Percentiles rank a stretch among this genome's conserved stretches.
phyloP scores from a whole-genome alignment of 2,113 vertebrate genomes.

The Antigone vipio region DNA sequence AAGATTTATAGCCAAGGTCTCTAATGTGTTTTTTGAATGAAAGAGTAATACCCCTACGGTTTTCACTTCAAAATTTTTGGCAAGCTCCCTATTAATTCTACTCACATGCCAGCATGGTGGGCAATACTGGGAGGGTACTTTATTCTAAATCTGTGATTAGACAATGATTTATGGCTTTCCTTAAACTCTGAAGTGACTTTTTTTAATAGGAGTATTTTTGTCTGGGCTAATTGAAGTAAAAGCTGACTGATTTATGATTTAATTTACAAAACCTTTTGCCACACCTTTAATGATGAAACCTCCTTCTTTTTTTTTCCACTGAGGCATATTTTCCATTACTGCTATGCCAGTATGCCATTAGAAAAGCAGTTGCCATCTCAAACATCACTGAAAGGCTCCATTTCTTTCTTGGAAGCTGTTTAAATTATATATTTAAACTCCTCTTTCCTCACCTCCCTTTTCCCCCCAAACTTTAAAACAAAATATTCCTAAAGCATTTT shows the following conservation, averaged over 20 bases:
- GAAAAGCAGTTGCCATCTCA: slow-evolving; percentile 52
- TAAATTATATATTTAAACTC: slow-evolving; percentile 43
- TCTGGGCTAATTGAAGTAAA: slow-evolving; percentile 70
- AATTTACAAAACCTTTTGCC: slow-evolving; percentile 69
- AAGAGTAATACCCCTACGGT: slow-evolving; percentile 11
- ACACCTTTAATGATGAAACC: slow-evolving; percentile 61
- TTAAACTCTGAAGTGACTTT: slow-evolving; percentile 44
- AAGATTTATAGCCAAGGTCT: slow-evolving; percentile 31
- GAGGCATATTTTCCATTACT: slow-evolving; percentile 69
- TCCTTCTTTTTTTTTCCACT: slow-evolving; percentile 22
- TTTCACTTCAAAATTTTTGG: slow-evolving; percentile 15
- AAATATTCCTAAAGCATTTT: background rate
- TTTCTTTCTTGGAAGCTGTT: slow-evolving; percentile 56
- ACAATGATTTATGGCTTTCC: slow-evolving; percentile 59
- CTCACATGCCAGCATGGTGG: slow-evolving; percentile 4
- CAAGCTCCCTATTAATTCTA: slow-evolving; percentile 13
- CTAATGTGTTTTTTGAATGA: slow-evolving; percentile 52
- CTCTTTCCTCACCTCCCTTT: slow-evolving; percentile 22
- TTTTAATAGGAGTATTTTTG: slow-evolving; percentile 56
- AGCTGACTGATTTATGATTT: slow-evolving; percentile 68
- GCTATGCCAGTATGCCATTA: slow-evolving; percentile 23
- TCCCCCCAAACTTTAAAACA: background rate
- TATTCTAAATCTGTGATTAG: slow-evolving; percentile 48
- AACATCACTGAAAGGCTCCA: slow-evolving; percentile 48
- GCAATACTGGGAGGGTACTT: background rate